These are phyloP conservation scores for Mycteria americana DNA, from an alignment of 2,797 vertebrate species.

Conservation along the genomic window DNA sequence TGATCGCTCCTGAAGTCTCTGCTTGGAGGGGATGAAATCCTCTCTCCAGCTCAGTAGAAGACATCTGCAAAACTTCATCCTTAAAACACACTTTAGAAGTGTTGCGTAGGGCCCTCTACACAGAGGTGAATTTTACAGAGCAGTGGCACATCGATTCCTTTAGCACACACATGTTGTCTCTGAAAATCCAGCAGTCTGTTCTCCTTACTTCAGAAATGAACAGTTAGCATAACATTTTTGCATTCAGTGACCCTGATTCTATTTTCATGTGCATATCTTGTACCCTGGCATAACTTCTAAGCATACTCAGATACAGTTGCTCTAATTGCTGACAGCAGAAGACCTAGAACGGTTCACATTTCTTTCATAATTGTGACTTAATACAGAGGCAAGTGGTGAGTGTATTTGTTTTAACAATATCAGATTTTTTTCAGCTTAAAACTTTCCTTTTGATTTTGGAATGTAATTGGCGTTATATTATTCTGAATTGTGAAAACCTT, in stretches of 20 bases:
- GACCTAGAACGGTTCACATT: background rate
- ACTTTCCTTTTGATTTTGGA: background rate
- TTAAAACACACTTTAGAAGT: background rate
- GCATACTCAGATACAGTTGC: background rate
- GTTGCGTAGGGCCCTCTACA: background rate
- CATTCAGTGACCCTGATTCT: background rate
- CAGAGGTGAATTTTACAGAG: background rate
- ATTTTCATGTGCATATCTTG: background rate
- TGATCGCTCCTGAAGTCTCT: background rate
- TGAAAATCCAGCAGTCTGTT: background rate
- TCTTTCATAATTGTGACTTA: background rate
- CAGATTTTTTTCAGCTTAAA: background rate
- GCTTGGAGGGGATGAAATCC: background rate
- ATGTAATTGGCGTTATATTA: background rate
- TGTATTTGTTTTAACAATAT: background rate
- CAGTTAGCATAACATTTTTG: background rate
- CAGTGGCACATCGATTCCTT: background rate
- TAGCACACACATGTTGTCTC: background rate
- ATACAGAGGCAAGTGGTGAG: background rate
- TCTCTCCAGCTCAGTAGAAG: background rate
- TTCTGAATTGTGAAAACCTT: background rate
- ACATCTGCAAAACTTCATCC: background rate
- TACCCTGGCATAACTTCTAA: background rate
- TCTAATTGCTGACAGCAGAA: background rate
- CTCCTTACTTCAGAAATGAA: background rate